A percentile compares a stretch with the other conserved stretches of the same genome.
Evolutionary conservation across 2,113 vertebrate species (phyloP).

Genomic region (Microtus oregoni): DNA sequence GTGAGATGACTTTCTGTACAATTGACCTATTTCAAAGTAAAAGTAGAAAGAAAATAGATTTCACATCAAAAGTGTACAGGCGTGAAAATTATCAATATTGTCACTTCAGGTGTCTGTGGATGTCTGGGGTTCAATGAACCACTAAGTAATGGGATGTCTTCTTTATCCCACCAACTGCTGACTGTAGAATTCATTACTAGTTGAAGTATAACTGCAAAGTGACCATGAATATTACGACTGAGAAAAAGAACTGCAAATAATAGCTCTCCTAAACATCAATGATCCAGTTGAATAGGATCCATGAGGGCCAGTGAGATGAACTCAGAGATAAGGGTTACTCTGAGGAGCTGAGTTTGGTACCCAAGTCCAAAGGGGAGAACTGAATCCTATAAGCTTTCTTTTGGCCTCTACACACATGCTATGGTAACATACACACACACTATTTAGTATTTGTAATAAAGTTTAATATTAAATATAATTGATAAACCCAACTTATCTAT

Average conservation of each 20-base stretch:
- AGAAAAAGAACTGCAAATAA: background rate
- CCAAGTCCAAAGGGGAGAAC: background rate
- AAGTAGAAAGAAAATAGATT: too few relatives aligned
- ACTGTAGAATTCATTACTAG: background rate
- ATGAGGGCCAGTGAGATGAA: background rate
- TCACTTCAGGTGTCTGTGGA: background rate
- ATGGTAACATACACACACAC: background rate
- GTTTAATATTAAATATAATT: background rate
- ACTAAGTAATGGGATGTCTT: background rate
- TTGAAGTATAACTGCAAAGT: background rate
- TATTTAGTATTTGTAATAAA: background rate
- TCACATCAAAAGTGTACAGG: background rate
- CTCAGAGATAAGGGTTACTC: background rate
- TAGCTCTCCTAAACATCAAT: background rate
- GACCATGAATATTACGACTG: background rate
- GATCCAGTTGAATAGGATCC: background rate
- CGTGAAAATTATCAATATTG: background rate
- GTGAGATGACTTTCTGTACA: background rate
- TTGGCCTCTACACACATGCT: background rate
- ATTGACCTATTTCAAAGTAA: background rate
- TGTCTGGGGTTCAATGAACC: background rate
- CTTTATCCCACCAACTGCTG: background rate
- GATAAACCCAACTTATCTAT: background rate
- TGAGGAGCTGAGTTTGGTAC: background rate
- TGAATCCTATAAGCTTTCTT: background rate